Evolutionary conservation across 2,113 vertebrate genomes (phyloP).

Genomic region (Podarcis raffonei): DNA sequence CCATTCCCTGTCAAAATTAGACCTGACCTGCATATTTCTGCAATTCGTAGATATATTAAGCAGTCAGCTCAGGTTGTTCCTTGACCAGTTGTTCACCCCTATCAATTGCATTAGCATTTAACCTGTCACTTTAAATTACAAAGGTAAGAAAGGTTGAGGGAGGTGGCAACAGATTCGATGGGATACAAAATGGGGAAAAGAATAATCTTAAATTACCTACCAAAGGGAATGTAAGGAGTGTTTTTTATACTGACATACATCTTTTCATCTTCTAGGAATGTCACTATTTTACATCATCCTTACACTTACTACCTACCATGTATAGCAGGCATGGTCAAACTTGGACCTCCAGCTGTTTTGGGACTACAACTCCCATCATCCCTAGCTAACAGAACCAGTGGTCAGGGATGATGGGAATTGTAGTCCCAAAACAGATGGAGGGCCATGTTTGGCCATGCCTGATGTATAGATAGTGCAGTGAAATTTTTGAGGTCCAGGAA

Average conservation of each 20-base stretch:
- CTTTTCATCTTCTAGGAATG: constrained; percentile 49
- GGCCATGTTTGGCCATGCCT: too few relatives aligned
- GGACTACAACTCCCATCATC: too few relatives aligned
- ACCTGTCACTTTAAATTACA: constrained; percentile 74
- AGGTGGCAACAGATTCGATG: constrained; percentile 71
- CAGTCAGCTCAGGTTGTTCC: constrained; percentile 73
- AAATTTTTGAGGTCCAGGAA: neutral
- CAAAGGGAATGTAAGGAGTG: constrained; percentile 21
- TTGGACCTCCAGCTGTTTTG: too few relatives aligned
- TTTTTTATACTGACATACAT: constrained; percentile 40
- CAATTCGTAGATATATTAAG: constrained; percentile 69
- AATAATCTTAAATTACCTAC: constrained; percentile 63
- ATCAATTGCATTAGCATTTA: constrained; percentile 79
- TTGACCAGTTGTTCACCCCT: constrained; percentile 78
- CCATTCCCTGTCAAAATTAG: constrained; percentile 75
- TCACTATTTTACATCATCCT: neutral
- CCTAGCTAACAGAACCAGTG: too few relatives aligned
- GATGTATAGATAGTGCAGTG: constrained; percentile 13
- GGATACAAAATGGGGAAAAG: constrained; percentile 30
- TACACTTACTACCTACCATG: neutral
- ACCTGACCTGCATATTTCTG: constrained; percentile 72
- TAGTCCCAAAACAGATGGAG: too few relatives aligned
- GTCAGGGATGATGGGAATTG: too few relatives aligned
- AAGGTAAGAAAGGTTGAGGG: constrained; percentile 73
- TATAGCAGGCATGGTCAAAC: too few relatives aligned